phyloP scores from a whole-genome alignment of 2,888 invertebrate species.

The Drosophila nr. fundita region DNA sequence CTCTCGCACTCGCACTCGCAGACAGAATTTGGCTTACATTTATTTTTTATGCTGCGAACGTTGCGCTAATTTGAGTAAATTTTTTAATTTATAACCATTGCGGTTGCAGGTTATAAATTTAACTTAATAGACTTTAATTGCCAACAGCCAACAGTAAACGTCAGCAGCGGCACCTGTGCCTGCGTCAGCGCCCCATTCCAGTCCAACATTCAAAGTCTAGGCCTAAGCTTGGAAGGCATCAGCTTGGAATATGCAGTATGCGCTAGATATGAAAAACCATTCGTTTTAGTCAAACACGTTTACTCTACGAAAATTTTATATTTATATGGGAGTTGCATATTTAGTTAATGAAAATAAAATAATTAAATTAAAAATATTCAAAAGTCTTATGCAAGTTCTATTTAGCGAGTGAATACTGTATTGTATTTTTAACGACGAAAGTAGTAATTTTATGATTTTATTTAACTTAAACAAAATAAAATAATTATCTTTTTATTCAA shows the following conservation, averaged over 20 bases:
- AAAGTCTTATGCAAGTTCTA: background rate
- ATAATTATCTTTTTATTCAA: background rate
- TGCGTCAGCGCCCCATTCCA: slow-evolving; percentile 5
- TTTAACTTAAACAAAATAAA: too few species aligned
- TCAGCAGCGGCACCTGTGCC: slow-evolving; percentile 31
- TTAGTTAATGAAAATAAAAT: background rate
- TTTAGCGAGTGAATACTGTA: background rate
- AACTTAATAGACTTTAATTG: slow-evolving; percentile 73
- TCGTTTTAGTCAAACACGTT: background rate
- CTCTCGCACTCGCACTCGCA: slow-evolving; percentile 5
- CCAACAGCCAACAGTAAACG: slow-evolving; percentile 15
- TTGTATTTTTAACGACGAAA: background rate
- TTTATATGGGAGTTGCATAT: background rate
- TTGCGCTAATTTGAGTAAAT: slow-evolving; percentile 75
- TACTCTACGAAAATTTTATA: background rate
- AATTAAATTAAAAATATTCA: background rate
- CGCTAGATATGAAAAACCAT: background rate
- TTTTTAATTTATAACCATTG: slow-evolving; percentile 68
- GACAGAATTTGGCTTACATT: slow-evolving; percentile 57
- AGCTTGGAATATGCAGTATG: background rate
- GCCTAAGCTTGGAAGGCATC: slow-evolving; percentile 29
- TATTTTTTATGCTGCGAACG: slow-evolving; percentile 35
- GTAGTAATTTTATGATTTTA: background rate
- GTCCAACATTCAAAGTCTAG: slow-evolving; percentile 36
- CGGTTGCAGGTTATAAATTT: slow-evolving; percentile 67